Base-by-base conservation (phyloP, 2,888 invertebrate species). In the Eutolmus rufibarbis region DNA sequence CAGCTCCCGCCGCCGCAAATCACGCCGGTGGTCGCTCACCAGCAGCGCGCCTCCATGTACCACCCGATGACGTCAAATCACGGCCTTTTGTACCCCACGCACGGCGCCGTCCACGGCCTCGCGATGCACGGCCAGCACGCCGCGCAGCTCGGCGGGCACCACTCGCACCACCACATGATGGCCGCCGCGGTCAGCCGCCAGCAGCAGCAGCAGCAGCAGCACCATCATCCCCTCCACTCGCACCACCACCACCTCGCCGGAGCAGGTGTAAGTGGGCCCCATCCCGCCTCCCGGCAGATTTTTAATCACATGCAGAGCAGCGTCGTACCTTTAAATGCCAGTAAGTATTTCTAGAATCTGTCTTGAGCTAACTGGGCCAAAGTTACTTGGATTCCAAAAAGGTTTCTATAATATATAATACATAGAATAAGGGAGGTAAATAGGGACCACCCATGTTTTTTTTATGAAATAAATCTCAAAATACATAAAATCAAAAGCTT, bases 311-410 rank as follows among this genome's bases (percentile, higher is more conserved):
- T 92, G 91, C 92, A 92, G 89, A 91, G 91, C 89, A 92, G 91
- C 77, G 90, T 92, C 85, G 91, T 93, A 91, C 93, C 93, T 89
- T 90, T 93, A 90, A 92, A 92, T 90, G 91, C 93, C 89, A 93
- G 93, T 93, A 92, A 93, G 93, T 93, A 92, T 74, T 14, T 19
- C 37, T n/a, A 14, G 8, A 28, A 31, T 34, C 78, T 76, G 19
- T 37, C 37, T 76, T 76, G 37, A n/a, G 31, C 16, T 37, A 31
- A 16, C 8, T 66, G 12, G 12, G 34, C n/a, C 37, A 37, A 37
- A 37, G 1, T 1, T 7, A 7, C 34, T 40, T 40, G 12, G 12
- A 34, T 34, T 34, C 34, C 34, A 34, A 34, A 34, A 34, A 5
- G 34, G 34, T 28, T n/a, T n/a, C n/a, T n/a, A n/a, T n/a, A n/a